Evolutionary conservation across 2,797 vertebrate species (phyloP), one percentile per base, ranked within the genome.

Genomic region (Acipenser transmontanus): DNA sequence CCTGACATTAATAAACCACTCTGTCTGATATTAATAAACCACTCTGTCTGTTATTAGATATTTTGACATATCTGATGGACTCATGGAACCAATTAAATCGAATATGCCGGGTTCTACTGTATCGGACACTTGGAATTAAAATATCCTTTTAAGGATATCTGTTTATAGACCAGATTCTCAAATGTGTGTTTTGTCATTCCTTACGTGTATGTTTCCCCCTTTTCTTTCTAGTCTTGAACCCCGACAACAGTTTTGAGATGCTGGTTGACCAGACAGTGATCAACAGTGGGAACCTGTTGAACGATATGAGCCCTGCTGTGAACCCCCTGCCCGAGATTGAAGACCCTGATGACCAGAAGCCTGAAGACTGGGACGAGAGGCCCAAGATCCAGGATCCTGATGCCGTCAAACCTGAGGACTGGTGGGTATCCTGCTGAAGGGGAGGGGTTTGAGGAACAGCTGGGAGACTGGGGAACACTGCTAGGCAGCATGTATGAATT

Each of bases 331-430:
- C 91, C 2, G 97, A 99, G 87, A 97, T 98, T 51, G 96, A 99
- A 72, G 97, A 99, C 73, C 96, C 96, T 0, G 92, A 97, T 48
- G 96, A 99, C 80, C 87, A 85, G 68, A 98, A 98, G 50, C 97
- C 97, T 0, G 97, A 98, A 66, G 96, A 99, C 77, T 99, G 97
- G 97, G 96, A 99, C 65, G 97, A 99, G 80, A 93, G 94, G 72
- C 88, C 97, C 14, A 99, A 98, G 86, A 95, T 99, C 74, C 88
- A 95, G 74, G 97, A 99, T 80, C 95, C 96, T 0, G 90, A 94
- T 65, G 94, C 97, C 12, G 77, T 87, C 72, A 99, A 98, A 73
- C 97, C 97, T 0, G 96, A 97, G 11, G 96, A 99, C 78, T 98
- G 97, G 97, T 97, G 70, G 86, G 90, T 73, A 49, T 14, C 48